A percentile compares a stretch with the other conserved stretches of the same genome.
phyloP scores from a whole-genome alignment of 2,797 vertebrate genomes.

The Enteromius afrohamiltoni region DNA sequence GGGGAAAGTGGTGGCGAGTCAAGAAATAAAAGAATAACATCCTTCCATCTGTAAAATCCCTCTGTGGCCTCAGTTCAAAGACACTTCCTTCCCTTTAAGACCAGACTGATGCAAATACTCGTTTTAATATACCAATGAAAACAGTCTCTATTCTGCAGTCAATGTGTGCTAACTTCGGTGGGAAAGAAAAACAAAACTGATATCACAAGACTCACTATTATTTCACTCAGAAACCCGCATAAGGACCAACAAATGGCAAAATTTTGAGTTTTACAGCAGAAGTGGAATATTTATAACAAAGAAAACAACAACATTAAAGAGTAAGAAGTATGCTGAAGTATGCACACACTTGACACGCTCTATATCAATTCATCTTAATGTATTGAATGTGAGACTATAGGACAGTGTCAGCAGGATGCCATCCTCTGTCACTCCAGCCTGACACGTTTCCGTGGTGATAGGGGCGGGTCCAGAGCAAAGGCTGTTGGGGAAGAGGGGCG shows the following conservation, averaged over 20 bases:
- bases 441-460: constrained; percentile 78
- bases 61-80: neutral
- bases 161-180: neutral
- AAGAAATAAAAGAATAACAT: neutral
- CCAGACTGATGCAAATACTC: neutral
- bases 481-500: constrained; percentile 91
- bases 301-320: neutral
- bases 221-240: neutral
- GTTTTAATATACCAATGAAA: neutral
- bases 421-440: constrained; percentile 74
- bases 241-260: constrained; percentile 1
- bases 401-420: constrained; percentile 5
- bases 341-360: neutral
- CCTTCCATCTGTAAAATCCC: constrained; percentile 9
- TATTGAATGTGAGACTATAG: neutral
- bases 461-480: constrained; percentile 85
- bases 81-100: neutral
- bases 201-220: constrained; percentile 13
- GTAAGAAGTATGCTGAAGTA: neutral
- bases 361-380: neutral
- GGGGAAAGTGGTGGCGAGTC: neutral
- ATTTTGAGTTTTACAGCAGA: neutral
- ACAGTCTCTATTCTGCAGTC: neutral
- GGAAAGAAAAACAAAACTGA: constrained; percentile 9
- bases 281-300: neutral